Conservation (phyloP, 2,113 vertebrate species). For the Chascanopsetta lugubris region DNA sequence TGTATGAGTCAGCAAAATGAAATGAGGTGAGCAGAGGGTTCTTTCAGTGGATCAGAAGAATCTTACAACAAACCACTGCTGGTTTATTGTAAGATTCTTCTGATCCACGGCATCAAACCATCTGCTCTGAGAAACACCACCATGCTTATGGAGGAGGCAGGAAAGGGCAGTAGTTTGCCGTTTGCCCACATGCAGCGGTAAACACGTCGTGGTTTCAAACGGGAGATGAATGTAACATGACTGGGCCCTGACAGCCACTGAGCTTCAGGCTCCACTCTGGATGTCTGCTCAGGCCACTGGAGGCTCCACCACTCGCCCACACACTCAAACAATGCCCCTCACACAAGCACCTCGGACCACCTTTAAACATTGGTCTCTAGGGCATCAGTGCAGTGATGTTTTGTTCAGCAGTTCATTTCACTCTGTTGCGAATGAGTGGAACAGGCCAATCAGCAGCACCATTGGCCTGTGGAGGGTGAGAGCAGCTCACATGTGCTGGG, state of each 20-base stretch:
- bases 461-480: slow-evolving; percentile 54
- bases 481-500: slow-evolving; percentile 44
- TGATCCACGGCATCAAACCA: background rate
- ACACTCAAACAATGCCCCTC: slow-evolving; percentile 4
- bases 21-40: slow-evolving; percentile 15
- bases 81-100: too few relatives aligned
- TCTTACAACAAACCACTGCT: too few relatives aligned
- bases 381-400: slow-evolving; percentile 16
- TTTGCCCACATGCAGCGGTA: slow-evolving; percentile 13
- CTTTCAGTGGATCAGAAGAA: slow-evolving; percentile 3
- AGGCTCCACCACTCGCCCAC: slow-evolving; percentile 19
- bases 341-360: slow-evolving; percentile 32
- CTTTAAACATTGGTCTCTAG: slow-evolving; percentile 45
- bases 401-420: slow-evolving; percentile 53
- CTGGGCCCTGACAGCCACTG: slow-evolving; percentile 24
- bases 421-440: slow-evolving; percentile 46
- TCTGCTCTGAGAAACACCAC: background rate
- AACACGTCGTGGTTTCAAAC: slow-evolving; percentile 23
- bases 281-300: slow-evolving; percentile 46
- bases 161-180: background rate
- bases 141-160: background rate
- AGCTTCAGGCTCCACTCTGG: slow-evolving; percentile 17
- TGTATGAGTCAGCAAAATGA: slow-evolving; percentile 29
- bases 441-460: slow-evolving; percentile 47
- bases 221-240: slow-evolving; percentile 33